phyloP scores from a whole-genome alignment of 2,888 invertebrate species.

The Parapristionchus giblindavisi region DNA sequence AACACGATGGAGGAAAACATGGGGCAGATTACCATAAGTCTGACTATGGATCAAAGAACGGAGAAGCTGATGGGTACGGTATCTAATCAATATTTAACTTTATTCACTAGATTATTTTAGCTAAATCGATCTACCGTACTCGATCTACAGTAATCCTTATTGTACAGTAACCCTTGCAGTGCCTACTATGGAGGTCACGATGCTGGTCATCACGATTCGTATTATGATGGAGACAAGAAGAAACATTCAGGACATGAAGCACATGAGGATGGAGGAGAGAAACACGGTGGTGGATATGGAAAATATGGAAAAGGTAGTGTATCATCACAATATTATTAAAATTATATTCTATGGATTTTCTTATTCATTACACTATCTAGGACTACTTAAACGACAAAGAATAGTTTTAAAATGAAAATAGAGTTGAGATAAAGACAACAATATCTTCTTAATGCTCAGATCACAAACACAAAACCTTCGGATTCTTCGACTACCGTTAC shows the following conservation, averaged over 20 bases:
- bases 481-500: slow-evolving; percentile 64
- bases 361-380: no score
- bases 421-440: neutral
- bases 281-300: slow-evolving; percentile 40
- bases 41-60: slow-evolving; percentile 48
- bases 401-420: no score
- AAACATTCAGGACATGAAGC: slow-evolving; percentile 36
- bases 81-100: neutral
- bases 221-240: slow-evolving; percentile 39
- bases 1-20: slow-evolving; percentile 45
- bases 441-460: slow-evolving; percentile 49
- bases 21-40: slow-evolving; percentile 47
- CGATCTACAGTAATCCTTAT: no score
- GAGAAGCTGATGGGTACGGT: slow-evolving; percentile 45
- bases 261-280: slow-evolving; percentile 37
- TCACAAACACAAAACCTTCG: slow-evolving; percentile 60
- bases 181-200: slow-evolving; percentile 34
- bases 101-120: neutral
- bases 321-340: neutral
- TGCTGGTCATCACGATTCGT: slow-evolving; percentile 29
- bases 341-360: no score
- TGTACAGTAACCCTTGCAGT: no score
- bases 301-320: slow-evolving; percentile 42
- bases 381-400: no score
- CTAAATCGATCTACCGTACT: neutral